Base-by-base conservation (phyloP, 1,140 invertebrate species). In the Zaprionus kolodkinae region DNA sequence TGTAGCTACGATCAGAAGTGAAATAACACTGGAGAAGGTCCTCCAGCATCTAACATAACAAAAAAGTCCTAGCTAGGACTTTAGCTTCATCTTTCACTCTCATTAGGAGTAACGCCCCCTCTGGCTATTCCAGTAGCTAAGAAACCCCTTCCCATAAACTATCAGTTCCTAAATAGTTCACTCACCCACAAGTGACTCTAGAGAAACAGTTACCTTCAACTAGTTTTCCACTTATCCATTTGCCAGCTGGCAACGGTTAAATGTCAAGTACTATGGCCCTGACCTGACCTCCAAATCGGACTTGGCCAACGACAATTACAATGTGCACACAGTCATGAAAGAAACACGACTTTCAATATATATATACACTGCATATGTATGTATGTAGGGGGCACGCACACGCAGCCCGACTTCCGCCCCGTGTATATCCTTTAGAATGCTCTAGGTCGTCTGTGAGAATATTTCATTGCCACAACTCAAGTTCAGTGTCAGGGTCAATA, bases 401-500 rank as follows among this genome's bases (percentile, higher is more conserved):
- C 40, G 40, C 40, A 45, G 13, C 7, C 7, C 15, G 40, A 15
- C 40, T 45, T 45, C 40, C 40, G 40, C 2, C 40, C 40, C 27
- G 27, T 30, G 40, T 15, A 27, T 50, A 15, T 50, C 48, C 33
- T 63, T 17, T 21, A 27, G 10, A n/a, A 25, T 13, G 33, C 27
- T 56, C 50, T 45, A 45, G 71, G 64, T 54, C 48, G 63, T 72
- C 43, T 40, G 9, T 57, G 43, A 54, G 64, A 59, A 61, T 48
- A 33, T 68, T 79, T 74, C 78, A 79, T 77, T 79, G 78, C 75
- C 75, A 64, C 62, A 27, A 73, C 77, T 78, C 75, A 78, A 66
- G 66, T 80, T 80, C 78, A 80, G 77, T 80, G 78, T 80, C 78
- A 80, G 75, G 78, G 77, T 78, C 78, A 78, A 45, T 3, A 15